A percentile compares a stretch with the other conserved stretches of the same genome.
Evolutionary conservation across 2,888 invertebrate species (phyloP).

Genomic region (Eupithecia dodoneata): DNA sequence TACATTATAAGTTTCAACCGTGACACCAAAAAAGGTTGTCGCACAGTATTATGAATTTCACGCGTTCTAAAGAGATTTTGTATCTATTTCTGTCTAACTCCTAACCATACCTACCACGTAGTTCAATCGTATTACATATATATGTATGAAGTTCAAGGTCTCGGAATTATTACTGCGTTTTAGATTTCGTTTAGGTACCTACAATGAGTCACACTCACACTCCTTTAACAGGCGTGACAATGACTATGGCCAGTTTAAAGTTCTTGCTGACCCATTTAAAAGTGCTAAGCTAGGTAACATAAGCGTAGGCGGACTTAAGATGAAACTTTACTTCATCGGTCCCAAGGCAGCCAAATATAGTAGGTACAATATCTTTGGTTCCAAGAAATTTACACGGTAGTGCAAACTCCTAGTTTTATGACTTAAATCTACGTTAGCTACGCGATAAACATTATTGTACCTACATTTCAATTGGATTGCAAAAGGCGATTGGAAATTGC

Average conservation of each 20-base stretch:
- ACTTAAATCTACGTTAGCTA: neutral
- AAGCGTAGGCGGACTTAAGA: neutral
- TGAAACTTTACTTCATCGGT: neutral
- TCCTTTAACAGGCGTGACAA: neutral
- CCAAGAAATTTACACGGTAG: neutral
- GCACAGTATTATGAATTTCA: neutral
- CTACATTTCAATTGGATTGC: neutral
- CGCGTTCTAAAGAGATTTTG: neutral
- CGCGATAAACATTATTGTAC: neutral
- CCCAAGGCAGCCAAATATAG: neutral
- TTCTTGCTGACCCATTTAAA: neutral
- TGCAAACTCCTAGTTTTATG: neutral
- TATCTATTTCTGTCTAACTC: neutral
- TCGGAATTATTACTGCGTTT: neutral
- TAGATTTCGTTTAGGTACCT: neutral
- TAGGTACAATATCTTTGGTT: too few relatives aligned
- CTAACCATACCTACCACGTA: neutral
- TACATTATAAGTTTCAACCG: too few relatives aligned
- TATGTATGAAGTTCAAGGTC: neutral
- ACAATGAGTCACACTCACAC: neutral
- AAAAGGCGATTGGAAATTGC: neutral
- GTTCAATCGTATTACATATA: neutral
- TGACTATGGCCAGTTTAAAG: neutral
- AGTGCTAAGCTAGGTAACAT: neutral
- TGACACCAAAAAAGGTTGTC: too few relatives aligned